Evolutionary conservation across 2,797 vertebrate species (phyloP).

Genomic region (Gallirallus australis): DNA sequence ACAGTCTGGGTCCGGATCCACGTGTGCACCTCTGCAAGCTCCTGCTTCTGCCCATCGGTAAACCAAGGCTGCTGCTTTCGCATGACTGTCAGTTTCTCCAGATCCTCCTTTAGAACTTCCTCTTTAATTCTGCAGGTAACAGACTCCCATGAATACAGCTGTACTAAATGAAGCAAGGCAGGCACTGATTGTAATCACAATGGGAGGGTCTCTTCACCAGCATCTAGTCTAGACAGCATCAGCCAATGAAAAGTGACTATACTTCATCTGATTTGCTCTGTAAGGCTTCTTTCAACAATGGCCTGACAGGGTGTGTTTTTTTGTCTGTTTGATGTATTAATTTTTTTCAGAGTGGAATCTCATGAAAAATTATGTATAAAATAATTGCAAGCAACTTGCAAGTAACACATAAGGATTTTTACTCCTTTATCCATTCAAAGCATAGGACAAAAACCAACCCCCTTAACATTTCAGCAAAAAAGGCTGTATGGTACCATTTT

Average conservation of each 20-base stretch:
- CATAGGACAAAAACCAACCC: background rate
- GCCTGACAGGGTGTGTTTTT: accelerated
- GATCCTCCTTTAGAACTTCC: constrained; percentile 86
- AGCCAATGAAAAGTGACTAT: background rate
- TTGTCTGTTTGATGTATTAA: background rate
- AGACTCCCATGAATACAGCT: background rate
- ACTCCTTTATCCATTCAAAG: background rate
- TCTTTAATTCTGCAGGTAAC: constrained; percentile 80
- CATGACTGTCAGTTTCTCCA: constrained; percentile 84
- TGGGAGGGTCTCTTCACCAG: background rate
- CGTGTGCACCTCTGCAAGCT: constrained; percentile 84
- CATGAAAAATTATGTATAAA: background rate
- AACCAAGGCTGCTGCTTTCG: constrained; percentile 87
- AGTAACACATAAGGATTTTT: background rate
- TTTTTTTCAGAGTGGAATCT: background rate
- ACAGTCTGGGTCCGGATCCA: constrained; percentile 84
- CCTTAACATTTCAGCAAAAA: background rate
- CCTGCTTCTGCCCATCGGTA: constrained; percentile 83
- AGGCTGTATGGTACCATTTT: background rate
- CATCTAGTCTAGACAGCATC: background rate
- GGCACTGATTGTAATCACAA: background rate
- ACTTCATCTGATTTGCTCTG: background rate
- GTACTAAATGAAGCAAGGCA: background rate
- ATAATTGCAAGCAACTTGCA: background rate
- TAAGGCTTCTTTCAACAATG: background rate